phyloP scores from a whole-genome alignment of 30 jellyfish, hydroid and myxozoan species.

The Aurelia coerulea region DNA sequence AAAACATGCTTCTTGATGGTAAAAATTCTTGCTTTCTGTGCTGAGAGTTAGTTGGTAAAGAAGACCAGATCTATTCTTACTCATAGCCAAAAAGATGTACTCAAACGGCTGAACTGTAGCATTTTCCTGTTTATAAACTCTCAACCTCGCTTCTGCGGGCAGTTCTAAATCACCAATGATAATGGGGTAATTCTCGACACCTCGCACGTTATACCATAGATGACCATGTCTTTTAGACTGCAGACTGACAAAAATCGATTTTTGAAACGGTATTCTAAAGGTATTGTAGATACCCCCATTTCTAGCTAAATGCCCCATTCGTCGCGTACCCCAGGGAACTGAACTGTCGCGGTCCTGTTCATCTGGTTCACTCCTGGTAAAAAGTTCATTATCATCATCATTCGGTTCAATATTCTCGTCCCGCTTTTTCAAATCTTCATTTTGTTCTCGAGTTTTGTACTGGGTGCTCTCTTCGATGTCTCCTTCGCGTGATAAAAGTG shows the following conservation, averaged over 20 bases:
- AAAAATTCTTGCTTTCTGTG: conserved; percentile 65
- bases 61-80: conserved; percentile 59
- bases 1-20: conserved; percentile 79
- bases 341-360: conserved; percentile 27
- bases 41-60: conserved; percentile 59
- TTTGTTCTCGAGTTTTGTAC: too few relatives aligned
- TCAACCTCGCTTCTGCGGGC: conserved; percentile 63
- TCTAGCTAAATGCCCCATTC: conserved; percentile 81
- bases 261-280: conserved; percentile 71
- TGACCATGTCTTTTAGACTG: conserved; percentile 46
- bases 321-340: conserved; percentile 85
- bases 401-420: conserved; percentile 26
- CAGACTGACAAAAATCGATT: conserved; percentile 62
- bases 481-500: too few relatives aligned
- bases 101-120: conserved; percentile 52
- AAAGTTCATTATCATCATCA: conserved; percentile 16
- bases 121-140: conserved; percentile 55
- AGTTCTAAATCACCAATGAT: conserved; percentile 79
- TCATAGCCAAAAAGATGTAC: conserved; percentile 60
- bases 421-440: neutral
- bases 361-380: conserved; percentile 22
- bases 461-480: too few relatives aligned
- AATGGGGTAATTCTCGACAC: conserved; percentile 76
- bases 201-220: conserved; percentile 81
- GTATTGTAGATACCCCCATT: conserved; percentile 86